Conservation (phyloP, 2,888 invertebrate genomes). For the Empis livida region DNA sequence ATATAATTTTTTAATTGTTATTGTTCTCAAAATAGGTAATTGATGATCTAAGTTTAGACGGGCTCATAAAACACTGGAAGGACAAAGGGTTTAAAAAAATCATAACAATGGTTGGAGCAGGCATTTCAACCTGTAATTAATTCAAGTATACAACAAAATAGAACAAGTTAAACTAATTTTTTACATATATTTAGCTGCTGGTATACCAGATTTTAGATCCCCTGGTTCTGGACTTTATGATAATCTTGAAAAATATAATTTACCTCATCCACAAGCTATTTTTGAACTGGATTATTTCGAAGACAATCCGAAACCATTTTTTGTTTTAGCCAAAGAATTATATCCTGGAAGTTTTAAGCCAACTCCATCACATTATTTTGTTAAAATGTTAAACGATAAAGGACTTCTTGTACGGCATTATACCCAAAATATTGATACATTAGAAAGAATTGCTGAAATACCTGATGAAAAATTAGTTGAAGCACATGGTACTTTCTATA, state of each 20-base stretch:
- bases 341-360: conserved; percentile 81
- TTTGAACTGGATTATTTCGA: conserved; percentile 83
- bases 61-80: conserved; percentile 66
- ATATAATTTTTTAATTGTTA: conserved; percentile 1
- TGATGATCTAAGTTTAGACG: conserved; percentile 58
- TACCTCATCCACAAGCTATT: conserved; percentile 84
- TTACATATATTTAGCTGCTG: conserved; percentile 34
- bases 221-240: conserved; percentile 85
- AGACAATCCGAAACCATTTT: conserved; percentile 86
- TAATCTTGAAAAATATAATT: conserved; percentile 79
- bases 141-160: background rate
- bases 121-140: conserved; percentile 81
- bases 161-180: too few species aligned
- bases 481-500: conserved; percentile 88
- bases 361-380: conserved; percentile 83
- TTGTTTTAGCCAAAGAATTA: conserved; percentile 75
- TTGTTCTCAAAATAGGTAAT: conserved; percentile 42
- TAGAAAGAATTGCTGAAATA: conserved; percentile 77
- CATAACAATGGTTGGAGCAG: conserved; percentile 90
- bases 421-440: conserved; percentile 87
- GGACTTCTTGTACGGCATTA: conserved; percentile 61
- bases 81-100: conserved; percentile 67
- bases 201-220: conserved; percentile 92
- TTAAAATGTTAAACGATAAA: conserved; percentile 72
- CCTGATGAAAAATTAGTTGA: conserved; percentile 77